A percentile compares a stretch with the other conserved stretches of the same genome.
Evolutionary conservation across 2,113 vertebrate species (phyloP).

Genomic region (Silurus glanis): DNA sequence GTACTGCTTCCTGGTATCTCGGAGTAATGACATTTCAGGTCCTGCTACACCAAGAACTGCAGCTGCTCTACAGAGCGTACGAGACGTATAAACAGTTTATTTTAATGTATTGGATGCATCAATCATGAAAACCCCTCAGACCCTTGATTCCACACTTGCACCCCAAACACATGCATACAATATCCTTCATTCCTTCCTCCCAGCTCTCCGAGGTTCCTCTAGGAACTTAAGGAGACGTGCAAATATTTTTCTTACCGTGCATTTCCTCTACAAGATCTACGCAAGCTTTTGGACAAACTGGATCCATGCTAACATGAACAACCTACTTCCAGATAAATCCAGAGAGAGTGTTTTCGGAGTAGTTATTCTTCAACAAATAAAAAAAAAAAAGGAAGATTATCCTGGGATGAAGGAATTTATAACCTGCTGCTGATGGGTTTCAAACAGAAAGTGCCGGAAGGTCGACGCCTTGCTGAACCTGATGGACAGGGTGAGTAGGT

Average conservation of each 20-base stretch:
- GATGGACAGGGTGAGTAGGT: background rate
- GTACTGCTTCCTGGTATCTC: background rate
- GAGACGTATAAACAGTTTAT: background rate
- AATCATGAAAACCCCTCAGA: background rate
- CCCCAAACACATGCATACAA: background rate
- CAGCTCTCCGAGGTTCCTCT: background rate
- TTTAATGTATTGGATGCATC: background rate
- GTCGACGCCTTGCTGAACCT: background rate
- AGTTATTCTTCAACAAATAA: no score
- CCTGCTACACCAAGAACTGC: background rate
- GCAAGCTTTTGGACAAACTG: background rate
- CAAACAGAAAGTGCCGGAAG: background rate
- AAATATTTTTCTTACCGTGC: slow-evolving; percentile 8
- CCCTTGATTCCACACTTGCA: background rate
- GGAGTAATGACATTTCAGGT: background rate
- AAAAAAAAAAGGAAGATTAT: background rate
- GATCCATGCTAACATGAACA: background rate
- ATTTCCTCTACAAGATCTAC: background rate
- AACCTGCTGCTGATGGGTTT: background rate
- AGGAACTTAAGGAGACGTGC: background rate
- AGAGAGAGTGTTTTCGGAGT: background rate
- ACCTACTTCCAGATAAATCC: background rate
- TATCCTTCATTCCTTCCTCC: background rate
- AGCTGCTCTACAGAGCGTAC: background rate
- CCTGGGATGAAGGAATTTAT: background rate